phyloP scores from a whole-genome alignment of 64 coral and sea anemone species.

The Trachythela sp. region DNA sequence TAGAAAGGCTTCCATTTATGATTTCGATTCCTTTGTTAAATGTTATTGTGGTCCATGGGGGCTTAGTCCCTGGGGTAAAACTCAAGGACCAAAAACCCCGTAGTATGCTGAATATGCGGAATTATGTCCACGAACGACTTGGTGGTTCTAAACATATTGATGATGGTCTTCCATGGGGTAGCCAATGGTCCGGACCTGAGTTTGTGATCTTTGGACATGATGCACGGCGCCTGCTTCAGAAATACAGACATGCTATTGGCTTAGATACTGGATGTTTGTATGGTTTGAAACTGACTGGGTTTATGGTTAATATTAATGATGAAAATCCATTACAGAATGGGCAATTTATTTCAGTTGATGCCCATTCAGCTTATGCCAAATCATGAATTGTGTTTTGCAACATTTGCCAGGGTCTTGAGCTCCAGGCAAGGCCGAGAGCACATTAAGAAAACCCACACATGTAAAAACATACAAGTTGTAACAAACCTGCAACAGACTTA shows the following conservation, averaged over 20 bases:
- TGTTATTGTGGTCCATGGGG: conserved; percentile 64
- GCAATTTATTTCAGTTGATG: neutral
- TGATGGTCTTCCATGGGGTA: conserved; percentile 62
- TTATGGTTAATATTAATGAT: conserved; percentile 53
- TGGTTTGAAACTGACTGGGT: conserved; percentile 64
- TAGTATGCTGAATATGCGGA: conserved; percentile 68
- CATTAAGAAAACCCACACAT: too few relatives aligned
- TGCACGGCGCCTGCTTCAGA: conserved; percentile 57
- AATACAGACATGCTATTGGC: conserved; percentile 46
- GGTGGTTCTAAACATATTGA: conserved; percentile 23
- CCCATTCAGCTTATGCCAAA: neutral
- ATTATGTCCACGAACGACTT: conserved; percentile 59
- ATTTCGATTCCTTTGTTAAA: conserved; percentile 60
- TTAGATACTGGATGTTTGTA: conserved; percentile 74
- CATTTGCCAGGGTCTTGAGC: neutral
- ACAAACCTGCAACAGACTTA: too few relatives aligned
- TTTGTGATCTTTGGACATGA: conserved; percentile 77
- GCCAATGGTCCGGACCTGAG: conserved; percentile 54
- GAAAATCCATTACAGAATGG: neutral
- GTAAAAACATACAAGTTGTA: too few relatives aligned
- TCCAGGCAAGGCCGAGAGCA: too few relatives aligned
- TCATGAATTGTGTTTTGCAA: neutral
- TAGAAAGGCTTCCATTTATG: conserved; percentile 60
- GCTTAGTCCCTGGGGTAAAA: conserved; percentile 59
- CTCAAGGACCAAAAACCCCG: conserved; percentile 54